phyloP scores from a whole-genome alignment of 1,140 invertebrate genomes.

The Psix sp. region DNA sequence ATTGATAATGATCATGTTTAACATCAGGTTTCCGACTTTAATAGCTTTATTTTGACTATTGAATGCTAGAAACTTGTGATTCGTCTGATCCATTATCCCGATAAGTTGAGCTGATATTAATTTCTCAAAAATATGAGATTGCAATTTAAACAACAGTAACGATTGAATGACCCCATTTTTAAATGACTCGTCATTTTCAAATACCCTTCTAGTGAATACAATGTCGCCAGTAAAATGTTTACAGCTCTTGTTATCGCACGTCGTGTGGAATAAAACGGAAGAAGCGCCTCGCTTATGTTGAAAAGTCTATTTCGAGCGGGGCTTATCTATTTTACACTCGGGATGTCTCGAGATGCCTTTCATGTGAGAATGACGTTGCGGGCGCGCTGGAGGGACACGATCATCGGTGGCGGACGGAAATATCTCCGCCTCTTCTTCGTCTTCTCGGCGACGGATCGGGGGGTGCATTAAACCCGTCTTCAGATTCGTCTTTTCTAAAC shows the following conservation, averaged over 20 bases:
- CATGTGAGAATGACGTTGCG: slow-evolving; percentile 41
- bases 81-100: no score
- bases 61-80: no score
- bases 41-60: no score
- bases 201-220: no score
- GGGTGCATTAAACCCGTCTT: slow-evolving; percentile 39
- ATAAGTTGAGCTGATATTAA: no score
- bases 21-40: no score
- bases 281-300: slow-evolving; percentile 19
- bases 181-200: no score
- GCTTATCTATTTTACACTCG: slow-evolving; percentile 58
- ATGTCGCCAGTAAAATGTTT: slow-evolving; percentile 24
- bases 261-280: slow-evolving; percentile 25
- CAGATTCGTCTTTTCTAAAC: slow-evolving; percentile 26
- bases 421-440: slow-evolving; percentile 22
- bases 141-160: no score
- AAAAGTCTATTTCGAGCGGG: slow-evolving; percentile 51
- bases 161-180: no score
- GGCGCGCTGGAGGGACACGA: slow-evolving; percentile 31
- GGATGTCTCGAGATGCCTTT: slow-evolving; percentile 46
- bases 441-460: slow-evolving; percentile 1
- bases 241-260: slow-evolving; percentile 13
- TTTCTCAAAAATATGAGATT: no score
- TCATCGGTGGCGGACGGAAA: slow-evolving; percentile 46
- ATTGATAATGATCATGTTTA: no score